phyloP scores from a whole-genome alignment of 1,140 invertebrate genomes.

The Gryon sp. region DNA sequence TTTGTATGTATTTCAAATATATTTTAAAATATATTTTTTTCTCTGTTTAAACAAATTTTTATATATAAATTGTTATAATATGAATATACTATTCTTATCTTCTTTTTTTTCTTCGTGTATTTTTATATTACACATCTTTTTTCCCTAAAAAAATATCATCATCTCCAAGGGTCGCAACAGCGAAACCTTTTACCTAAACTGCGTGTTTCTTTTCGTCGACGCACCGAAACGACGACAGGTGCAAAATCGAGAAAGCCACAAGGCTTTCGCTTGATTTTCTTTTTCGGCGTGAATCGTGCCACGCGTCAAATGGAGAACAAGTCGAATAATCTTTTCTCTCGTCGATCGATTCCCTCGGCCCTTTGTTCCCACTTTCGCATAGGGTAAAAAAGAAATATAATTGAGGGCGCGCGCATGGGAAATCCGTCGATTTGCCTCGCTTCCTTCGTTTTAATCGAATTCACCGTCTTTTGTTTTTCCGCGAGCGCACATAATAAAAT shows the following conservation, averaged over 20 bases:
- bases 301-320: slow-evolving; percentile 50
- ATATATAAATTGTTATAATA: no score
- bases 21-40: no score
- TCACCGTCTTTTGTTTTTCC: slow-evolving; percentile 19
- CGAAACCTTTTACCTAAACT: no score
- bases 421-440: slow-evolving; percentile 44
- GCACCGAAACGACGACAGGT: slow-evolving; percentile 53
- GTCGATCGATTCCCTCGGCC: slow-evolving; percentile 48
- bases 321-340: slow-evolving; percentile 52
- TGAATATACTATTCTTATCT: no score
- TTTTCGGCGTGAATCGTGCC: slow-evolving; percentile 21
- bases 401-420: slow-evolving; percentile 46
- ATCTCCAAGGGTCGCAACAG: no score
- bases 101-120: no score
- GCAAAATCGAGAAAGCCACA: slow-evolving; percentile 53
- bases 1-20: no score
- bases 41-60: no score
- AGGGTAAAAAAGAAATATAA: slow-evolving; percentile 50
- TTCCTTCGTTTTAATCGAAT: slow-evolving; percentile 59
- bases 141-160: slow-evolving; percentile 23
- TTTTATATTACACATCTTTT: slow-evolving; percentile 7
- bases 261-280: slow-evolving; percentile 39
- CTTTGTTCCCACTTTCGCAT: slow-evolving; percentile 39
- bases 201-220: slow-evolving; percentile 18
- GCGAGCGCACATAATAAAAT: no score